phyloP scores from a whole-genome alignment of 2,888 invertebrate genomes.

The Brenthis ino region DNA sequence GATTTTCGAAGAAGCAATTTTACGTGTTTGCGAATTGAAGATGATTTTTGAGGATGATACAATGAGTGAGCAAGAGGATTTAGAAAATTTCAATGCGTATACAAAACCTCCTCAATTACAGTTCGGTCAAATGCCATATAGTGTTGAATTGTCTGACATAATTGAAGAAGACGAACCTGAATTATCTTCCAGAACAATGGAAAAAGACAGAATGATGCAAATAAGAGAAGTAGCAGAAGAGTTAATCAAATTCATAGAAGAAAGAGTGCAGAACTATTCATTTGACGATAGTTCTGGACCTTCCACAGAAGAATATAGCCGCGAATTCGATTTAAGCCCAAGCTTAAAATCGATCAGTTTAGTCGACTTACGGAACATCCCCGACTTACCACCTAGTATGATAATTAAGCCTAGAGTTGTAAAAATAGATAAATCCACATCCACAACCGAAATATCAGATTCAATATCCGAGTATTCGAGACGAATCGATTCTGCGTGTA shows the following conservation, averaged over 20 bases:
- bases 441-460: constrained; percentile 71
- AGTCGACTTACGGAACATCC: constrained; percentile 71
- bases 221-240: constrained; percentile 62
- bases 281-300: constrained; percentile 55
- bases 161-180: constrained; percentile 76
- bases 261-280: constrained; percentile 51
- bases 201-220: constrained; percentile 55
- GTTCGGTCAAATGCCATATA: constrained; percentile 59
- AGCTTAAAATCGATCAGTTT: constrained; percentile 69
- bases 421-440: constrained; percentile 71
- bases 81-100: constrained; percentile 69
- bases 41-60: constrained; percentile 60
- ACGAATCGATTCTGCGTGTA: constrained; percentile 66
- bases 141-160: constrained; percentile 74
- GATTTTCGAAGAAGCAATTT: constrained; percentile 65
- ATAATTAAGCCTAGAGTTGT: constrained; percentile 69
- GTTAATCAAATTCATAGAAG: constrained; percentile 63
- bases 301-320: constrained; percentile 51
- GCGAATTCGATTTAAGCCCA: constrained; percentile 64
- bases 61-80: constrained; percentile 72
- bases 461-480: constrained; percentile 64
- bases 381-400: constrained; percentile 72
- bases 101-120: constrained; percentile 65
- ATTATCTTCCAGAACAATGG: constrained; percentile 58
- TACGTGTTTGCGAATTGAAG: constrained; percentile 54